A percentile compares a stretch with the other conserved stretches of the same genome.
These are phyloP conservation scores for Drosophila kepulauana DNA, from an alignment of 1,140 invertebrate species.

Conservation along the genomic window DNA sequence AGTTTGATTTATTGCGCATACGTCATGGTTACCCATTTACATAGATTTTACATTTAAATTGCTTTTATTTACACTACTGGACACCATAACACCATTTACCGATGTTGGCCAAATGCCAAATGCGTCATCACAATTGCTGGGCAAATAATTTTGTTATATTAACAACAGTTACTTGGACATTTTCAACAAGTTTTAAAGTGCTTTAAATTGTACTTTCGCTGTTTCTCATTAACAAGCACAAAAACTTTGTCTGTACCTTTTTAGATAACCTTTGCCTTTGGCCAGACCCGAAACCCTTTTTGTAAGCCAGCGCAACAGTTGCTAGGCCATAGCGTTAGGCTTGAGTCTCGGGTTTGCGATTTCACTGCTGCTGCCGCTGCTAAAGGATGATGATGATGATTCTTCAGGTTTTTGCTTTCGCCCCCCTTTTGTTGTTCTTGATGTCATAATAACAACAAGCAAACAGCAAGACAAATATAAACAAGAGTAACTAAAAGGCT, in stretches of 20 bases:
- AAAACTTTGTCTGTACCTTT: conserved; percentile 17
- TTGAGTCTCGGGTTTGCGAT: neutral
- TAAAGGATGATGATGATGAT: conserved; percentile 27
- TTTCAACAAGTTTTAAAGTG: conserved; percentile 62
- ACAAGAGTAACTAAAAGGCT: conserved; percentile 66
- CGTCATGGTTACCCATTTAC: conserved; percentile 25
- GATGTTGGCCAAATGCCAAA: conserved; percentile 22
- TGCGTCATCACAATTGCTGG: neutral
- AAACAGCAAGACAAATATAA: conserved; percentile 60
- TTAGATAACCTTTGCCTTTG: conserved; percentile 19
- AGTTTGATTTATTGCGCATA: conserved; percentile 52
- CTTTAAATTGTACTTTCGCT: conserved; percentile 44
- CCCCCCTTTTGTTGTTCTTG: conserved; percentile 39
- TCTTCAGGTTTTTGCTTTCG: conserved; percentile 8
- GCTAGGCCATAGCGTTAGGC: conserved; percentile 11
- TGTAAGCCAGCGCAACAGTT: conserved; percentile 59
- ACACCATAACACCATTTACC: conserved; percentile 8
- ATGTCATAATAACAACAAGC: conserved; percentile 69
- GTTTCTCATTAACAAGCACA: conserved; percentile 43
- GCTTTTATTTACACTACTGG: conserved; percentile 25
- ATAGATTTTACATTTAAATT: conserved; percentile 22
- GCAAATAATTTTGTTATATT: conserved; percentile 26
- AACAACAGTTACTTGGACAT: conserved; percentile 23
- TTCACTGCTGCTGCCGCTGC: neutral
- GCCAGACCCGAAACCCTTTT: conserved; percentile 47